These are phyloP conservation scores for Erpornis zantholeuca DNA, from an alignment of 2,113 vertebrate genomes.

Conservation along the genomic window DNA sequence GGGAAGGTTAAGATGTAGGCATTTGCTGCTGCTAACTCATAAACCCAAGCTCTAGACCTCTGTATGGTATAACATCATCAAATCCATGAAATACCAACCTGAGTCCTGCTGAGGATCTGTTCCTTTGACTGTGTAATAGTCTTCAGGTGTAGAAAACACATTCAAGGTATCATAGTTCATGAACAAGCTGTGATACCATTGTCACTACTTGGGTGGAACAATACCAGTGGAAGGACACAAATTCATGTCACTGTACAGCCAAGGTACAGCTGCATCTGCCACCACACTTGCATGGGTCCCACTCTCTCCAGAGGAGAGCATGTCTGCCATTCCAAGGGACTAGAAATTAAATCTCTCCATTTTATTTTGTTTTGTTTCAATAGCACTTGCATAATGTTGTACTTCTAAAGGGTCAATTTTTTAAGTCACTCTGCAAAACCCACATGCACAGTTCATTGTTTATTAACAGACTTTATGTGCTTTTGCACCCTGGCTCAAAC, in stretches of 20 bases:
- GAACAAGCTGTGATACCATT: not conserved
- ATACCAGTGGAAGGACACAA: not conserved
- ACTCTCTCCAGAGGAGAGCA: not conserved
- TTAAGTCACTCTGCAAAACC: not conserved
- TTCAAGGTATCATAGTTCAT: not conserved
- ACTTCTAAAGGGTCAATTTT: not conserved
- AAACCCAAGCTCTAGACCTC: not conserved
- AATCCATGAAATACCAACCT: not conserved
- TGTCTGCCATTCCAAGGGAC: not conserved
- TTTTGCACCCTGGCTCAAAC: not conserved
- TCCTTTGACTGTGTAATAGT: not conserved
- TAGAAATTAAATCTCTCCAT: not conserved
- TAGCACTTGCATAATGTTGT: not conserved
- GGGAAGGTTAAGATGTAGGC: not conserved
- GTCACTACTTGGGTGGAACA: not conserved
- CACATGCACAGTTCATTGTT: not conserved
- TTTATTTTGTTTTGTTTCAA: not conserved
- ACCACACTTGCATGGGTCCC: fast-evolving
- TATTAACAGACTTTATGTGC: not conserved
- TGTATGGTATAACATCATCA: not conserved
- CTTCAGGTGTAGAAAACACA: not conserved
- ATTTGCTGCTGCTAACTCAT: not conserved
- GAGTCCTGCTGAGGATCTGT: not conserved
- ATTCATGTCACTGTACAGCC: fast-evolving
- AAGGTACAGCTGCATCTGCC: not conserved